These are phyloP conservation scores for Balaeniceps rex DNA, from an alignment of 2,113 vertebrate species.

Conservation along the genomic window DNA sequence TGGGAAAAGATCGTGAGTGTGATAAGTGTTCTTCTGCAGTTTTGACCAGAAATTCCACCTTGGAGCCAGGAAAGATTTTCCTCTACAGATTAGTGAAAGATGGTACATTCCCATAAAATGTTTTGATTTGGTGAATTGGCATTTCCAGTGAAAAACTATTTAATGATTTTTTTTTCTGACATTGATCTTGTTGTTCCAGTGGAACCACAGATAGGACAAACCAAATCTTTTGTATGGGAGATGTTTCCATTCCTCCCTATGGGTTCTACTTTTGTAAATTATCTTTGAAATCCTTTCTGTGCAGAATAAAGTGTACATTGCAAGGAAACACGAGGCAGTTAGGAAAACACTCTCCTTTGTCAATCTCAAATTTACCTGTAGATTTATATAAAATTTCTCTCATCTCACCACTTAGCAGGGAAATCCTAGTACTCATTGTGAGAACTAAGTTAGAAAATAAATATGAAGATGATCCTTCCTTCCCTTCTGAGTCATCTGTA, in stretches of 20 bases:
- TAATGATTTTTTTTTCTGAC: background rate
- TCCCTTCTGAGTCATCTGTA: background rate
- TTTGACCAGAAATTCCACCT: background rate
- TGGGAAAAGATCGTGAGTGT: background rate
- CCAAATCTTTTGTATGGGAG: background rate
- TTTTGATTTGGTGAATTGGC: background rate
- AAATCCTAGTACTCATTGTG: background rate
- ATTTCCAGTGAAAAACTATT: background rate
- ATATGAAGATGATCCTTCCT: conserved; percentile 16
- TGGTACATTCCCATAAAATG: background rate
- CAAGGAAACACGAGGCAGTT: background rate
- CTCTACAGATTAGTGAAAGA: background rate
- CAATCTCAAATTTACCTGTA: conserved; percentile 11
- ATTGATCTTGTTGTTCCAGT: background rate
- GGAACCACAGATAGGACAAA: background rate
- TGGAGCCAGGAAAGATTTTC: background rate
- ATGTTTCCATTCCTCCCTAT: background rate
- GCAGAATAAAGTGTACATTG: background rate
- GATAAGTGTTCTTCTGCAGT: background rate
- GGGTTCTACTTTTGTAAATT: background rate
- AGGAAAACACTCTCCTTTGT: background rate
- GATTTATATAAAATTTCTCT: background rate
- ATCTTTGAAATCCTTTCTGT: background rate
- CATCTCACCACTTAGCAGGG: background rate
- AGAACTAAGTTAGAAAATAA: conserved; percentile 23